Evolutionary conservation across 2,797 vertebrate species (phyloP).

Genomic region (Netta rufina): DNA sequence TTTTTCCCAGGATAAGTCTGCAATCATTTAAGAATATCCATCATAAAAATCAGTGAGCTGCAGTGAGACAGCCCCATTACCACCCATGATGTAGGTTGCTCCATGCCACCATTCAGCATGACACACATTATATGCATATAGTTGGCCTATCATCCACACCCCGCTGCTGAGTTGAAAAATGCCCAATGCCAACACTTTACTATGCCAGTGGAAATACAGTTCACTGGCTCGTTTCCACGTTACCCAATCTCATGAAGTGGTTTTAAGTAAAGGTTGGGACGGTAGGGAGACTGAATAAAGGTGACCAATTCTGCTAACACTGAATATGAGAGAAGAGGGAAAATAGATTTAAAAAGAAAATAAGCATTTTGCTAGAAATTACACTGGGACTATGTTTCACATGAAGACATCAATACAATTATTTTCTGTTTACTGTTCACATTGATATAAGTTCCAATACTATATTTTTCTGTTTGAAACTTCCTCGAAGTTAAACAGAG

Average conservation of each 20-base stretch:
- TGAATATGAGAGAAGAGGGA: not conserved
- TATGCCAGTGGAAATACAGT: constrained; percentile 19
- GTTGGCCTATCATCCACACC: not conserved
- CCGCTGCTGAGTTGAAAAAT: constrained; percentile 32
- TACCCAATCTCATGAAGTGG: not conserved
- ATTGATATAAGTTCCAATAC: not conserved
- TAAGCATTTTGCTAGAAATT: not conserved
- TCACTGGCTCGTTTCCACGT: not conserved
- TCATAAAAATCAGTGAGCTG: not conserved
- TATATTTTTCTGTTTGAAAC: not conserved
- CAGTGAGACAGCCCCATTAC: not conserved
- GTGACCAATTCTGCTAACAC: not conserved
- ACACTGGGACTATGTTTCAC: not conserved
- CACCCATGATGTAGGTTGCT: not conserved
- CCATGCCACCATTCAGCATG: not conserved
- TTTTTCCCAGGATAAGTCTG: not conserved
- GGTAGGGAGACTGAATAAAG: not conserved
- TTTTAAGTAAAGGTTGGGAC: not conserved
- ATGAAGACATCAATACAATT: not conserved
- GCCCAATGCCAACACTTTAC: constrained; percentile 12
- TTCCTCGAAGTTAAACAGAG: not conserved
- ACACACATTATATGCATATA: not conserved
- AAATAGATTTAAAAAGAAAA: not conserved
- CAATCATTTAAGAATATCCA: not conserved
- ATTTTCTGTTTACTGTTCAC: not conserved